Base-by-base conservation (phyloP, 2,888 invertebrate species). In the Drosophila mimica region DNA sequence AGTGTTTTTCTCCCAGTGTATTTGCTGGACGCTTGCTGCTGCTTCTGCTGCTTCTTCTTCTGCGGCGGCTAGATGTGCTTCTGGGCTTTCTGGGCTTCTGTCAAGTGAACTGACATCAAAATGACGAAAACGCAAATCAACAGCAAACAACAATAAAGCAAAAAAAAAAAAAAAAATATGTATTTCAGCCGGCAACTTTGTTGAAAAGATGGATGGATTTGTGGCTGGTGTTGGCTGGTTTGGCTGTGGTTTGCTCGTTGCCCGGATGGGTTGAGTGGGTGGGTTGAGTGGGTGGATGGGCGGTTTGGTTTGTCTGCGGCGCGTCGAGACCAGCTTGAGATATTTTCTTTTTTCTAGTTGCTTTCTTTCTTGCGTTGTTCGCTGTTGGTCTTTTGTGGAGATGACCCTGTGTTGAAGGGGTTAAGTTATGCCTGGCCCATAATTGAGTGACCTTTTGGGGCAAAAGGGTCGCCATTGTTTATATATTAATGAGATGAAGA, bases 81-180 rank as follows among this genome's bases (percentile, higher is more conserved):
- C 57, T 78, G 58, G 76, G 57, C 86, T 28, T 38, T 17, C 7
- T 43, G 43, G 43, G 43, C 43, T 56, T 28, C 81, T 83, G 90
- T 87, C 87, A 87, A 87, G 76, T 81, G 78, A 81, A 80, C 89
- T 86, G 89, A 88, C 90, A 88, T 87, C 77, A 86, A 88, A 90
- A 87, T 87, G 87, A 87, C 87, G 87, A 87, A 90, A 90, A 87
- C 90, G 83, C 87, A 87, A 87, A 87, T 90, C 87, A 87, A 88
- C 87, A 88, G 90, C 83, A 84, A 87, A 87, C 83, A 74, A 59
- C 68, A 78, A 81, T 15, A 20, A 40, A 25, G 25, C 25, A 25
- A 25, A 15, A 36, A n/a, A 28, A 36, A 31, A 34, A 6, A 28
- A 6, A 54, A 28, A 11, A 11, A n/a, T 38, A 15, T 30, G 30